Base-by-base conservation (phyloP, 2,888 invertebrate species). In the Steinernema hermaphroditum region DNA sequence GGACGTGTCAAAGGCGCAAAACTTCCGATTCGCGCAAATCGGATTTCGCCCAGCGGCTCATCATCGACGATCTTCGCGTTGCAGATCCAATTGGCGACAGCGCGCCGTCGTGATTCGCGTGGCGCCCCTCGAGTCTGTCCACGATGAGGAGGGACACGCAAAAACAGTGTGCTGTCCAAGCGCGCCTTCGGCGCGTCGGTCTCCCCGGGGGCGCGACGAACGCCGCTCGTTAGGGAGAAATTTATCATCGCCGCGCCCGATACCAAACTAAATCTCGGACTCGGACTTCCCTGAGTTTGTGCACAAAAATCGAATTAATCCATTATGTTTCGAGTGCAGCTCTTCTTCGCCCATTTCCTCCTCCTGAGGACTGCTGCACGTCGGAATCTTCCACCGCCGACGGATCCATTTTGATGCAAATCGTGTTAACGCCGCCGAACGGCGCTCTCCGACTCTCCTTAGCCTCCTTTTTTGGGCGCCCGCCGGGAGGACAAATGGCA, bases 181-280 rank as follows among this genome's bases (percentile, higher is more conserved):
- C 37, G 37, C 2, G 54, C 27, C 54, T 27, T 27, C 8, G n/a
- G 54, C 27, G 46, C 46, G 54, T 22, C 27, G 24, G 37, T 9
- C 27, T 54, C 54, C 54, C 54, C 54, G 54, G 54, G 46, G 54
- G 54, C 27, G 27, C 54, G 54, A 54, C 54, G 54, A 54, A 54
- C 54, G 54, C 24, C 54, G 54, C 54, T 54, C 54, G 54, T 54
- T 54, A 54, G 54, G 54, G 54, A 54, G 54, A 54, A 54, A 54
- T 54, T 54, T 54, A 54, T 54, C 54, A 54, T 54, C 54, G 22
- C 24, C 27, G 2, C 54, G 27, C 27, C 46, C 54, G 54, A 22
- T 54, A 54, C 54, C 54, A 54, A 54, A 54, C 54, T 54, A 54
- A 54, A 54, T 54, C 54, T 27, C 54, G 54, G 14, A 41, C 8